Base-by-base conservation (phyloP, 1,140 invertebrate genomes). In the Conus ventricosus region DNA sequence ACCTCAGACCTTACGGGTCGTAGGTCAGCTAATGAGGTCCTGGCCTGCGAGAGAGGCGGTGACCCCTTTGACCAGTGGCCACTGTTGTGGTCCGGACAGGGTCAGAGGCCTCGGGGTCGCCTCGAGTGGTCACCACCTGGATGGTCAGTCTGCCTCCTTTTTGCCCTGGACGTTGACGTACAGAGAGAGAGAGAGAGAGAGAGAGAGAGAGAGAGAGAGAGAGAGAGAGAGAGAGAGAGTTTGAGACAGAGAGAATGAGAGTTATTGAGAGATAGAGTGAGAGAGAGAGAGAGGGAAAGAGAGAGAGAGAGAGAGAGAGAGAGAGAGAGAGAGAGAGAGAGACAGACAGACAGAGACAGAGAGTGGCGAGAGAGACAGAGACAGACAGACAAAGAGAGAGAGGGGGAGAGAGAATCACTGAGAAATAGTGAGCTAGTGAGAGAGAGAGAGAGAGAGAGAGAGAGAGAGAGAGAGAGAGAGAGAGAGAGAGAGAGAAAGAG, bases 1-100 rank as follows among this genome's bases (percentile, higher is more conserved):
- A 78, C 71, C 85, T 78, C 71, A 87, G 85, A 87, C 85, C 85
- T 87, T 75, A 11, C 67, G 53, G 71, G 85, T 87, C 85, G 85
- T 87, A 87, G 85, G 85, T 87, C 85, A 87, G 67, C 85, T 87
- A 87, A 87, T 87, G 85, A 87, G 85, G 85, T 87, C 85, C 23
- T 87, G 75, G 75, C 85, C 85, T 78, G 85, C 75, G 53, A 80
- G 51, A n/a, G 75, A 25, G 85, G 71, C 15, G 71, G 39, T 71
- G 51, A 67, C 71, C 85, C 85, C 71, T 39, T 87, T 87, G 85
- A 87, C 85, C 85, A 87, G 15, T 25, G 71, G 13, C 71, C 85
- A 27, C 4, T 78, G 71, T 84, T 84, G 23, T 84, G 82, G 82
- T 53, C 55, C 20, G 23, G 51, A 83, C 17, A 23, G 81, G 81